These are phyloP conservation scores for Solea senegalensis DNA, from an alignment of 2,113 vertebrate genomes.

Conservation along the genomic window DNA sequence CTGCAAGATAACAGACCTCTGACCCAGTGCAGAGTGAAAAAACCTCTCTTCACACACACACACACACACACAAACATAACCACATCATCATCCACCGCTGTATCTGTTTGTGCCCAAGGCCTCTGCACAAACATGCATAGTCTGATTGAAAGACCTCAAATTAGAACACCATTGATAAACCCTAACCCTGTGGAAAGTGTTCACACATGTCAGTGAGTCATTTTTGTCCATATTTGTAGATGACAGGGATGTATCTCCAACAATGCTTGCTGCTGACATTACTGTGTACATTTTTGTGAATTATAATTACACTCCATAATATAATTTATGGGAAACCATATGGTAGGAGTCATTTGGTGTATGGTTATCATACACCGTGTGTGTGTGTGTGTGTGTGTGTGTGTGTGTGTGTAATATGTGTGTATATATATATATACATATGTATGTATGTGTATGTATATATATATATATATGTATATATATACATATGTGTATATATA, in stretches of 20 bases:
- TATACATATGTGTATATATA: too few species aligned
- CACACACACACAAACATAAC: too few species aligned
- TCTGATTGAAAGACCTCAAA: slow-evolving; percentile 15
- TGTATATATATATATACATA: too few species aligned
- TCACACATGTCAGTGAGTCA: slow-evolving; percentile 6
- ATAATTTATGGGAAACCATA: slow-evolving; percentile 48
- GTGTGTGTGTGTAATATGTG: too few species aligned
- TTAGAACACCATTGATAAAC: neutral
- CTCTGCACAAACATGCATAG: slow-evolving; percentile 10
- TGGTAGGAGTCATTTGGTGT: slow-evolving; percentile 28
- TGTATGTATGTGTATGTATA: too few species aligned
- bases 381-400: too few species aligned
- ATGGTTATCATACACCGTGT: slow-evolving; percentile 13
- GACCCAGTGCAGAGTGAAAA: slow-evolving; percentile 24
- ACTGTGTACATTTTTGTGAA: slow-evolving; percentile 3
- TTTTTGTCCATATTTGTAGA: slow-evolving; percentile 30
- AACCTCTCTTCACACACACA: too few species aligned
- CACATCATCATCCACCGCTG: slow-evolving; percentile 6
- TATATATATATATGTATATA: too few species aligned
- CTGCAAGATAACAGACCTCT: slow-evolving; percentile 61
- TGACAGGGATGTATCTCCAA: slow-evolving; percentile 5
- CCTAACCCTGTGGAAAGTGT: slow-evolving; percentile 12
- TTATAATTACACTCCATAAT: too few species aligned
- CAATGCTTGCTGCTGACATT: slow-evolving; percentile 1
- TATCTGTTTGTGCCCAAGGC: neutral